A percentile compares a stretch with the other conserved stretches of the same genome.
phyloP scores from a whole-genome alignment of 2,888 invertebrate genomes.

The Hanleya hanleyi region DNA sequence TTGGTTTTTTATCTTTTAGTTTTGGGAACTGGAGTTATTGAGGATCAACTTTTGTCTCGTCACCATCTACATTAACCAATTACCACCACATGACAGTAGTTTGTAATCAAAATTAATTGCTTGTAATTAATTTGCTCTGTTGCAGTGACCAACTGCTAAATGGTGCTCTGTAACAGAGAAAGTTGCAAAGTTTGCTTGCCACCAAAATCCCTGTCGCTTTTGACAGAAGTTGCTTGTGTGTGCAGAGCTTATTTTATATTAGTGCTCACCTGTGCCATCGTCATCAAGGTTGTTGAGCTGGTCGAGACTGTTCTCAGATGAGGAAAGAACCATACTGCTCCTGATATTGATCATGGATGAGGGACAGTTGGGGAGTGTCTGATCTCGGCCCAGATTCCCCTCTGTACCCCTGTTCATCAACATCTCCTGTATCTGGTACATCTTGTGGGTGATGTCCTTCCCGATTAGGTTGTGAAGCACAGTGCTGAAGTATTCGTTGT shows the following conservation, averaged over 20 bases:
- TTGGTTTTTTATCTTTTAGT: too few relatives aligned
- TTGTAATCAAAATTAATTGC: too few relatives aligned
- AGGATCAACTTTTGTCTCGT: too few relatives aligned
- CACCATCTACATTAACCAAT: too few relatives aligned
- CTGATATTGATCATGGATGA: slow-evolving; percentile 1
- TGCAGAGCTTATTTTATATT: neutral
- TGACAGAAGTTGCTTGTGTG: neutral
- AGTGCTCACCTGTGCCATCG: neutral
- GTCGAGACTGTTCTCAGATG: neutral
- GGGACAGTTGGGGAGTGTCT: neutral
- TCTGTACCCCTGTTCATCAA: neutral
- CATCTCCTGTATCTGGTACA: slow-evolving; percentile 75
- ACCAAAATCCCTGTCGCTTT: neutral
- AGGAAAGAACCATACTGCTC: neutral
- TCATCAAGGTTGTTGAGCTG: neutral
- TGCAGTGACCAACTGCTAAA: too few relatives aligned
- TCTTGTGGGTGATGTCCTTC: slow-evolving; percentile 87
- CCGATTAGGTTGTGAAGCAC: slow-evolving; percentile 85
- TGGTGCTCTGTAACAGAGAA: too few relatives aligned
- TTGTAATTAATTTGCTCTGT: too few relatives aligned
- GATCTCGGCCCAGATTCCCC: neutral
- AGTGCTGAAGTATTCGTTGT: slow-evolving; percentile 83
- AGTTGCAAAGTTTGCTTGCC: too few relatives aligned
- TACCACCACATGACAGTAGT: too few relatives aligned
- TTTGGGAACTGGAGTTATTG: too few relatives aligned